Evolutionary conservation across 2,113 vertebrate species (phyloP).

Genomic region (Ranitomeya imitator): DNA sequence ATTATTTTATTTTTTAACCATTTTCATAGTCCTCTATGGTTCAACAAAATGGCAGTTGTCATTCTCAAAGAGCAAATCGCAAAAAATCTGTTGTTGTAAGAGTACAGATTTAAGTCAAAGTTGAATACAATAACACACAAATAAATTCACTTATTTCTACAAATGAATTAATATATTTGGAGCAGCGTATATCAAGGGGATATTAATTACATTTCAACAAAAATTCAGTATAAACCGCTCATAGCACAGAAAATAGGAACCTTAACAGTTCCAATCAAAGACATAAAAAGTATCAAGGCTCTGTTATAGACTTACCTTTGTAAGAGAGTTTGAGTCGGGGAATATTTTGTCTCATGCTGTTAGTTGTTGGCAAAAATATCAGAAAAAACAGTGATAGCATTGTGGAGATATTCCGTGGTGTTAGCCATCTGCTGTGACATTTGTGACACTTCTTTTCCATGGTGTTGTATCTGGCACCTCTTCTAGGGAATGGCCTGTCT

Average conservation of each 20-base stretch:
- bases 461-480: conserved; percentile 48
- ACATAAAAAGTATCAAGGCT: conserved; percentile 12
- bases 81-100: too few species aligned
- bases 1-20: too few species aligned
- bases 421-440: conserved; percentile 60
- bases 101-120: too few species aligned
- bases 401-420: conserved; percentile 65
- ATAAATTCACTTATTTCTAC: too few species aligned
- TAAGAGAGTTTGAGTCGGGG: conserved; percentile 89
- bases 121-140: too few species aligned
- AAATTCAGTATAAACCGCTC: background rate
- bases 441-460: conserved; percentile 51
- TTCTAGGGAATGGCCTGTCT: conserved; percentile 18
- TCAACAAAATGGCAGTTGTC: too few species aligned
- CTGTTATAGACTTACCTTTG: conserved; percentile 80
- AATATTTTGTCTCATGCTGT: conserved; percentile 84
- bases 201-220: background rate
- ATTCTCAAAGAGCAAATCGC: too few species aligned
- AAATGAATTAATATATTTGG: background rate
- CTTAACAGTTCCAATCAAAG: background rate
- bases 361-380: conserved; percentile 73
- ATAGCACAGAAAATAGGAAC: conserved; percentile 13
- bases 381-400: conserved; percentile 73
- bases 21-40: too few species aligned
- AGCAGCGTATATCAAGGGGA: conserved; percentile 8